Percentiles rank a stretch among this genome's conserved stretches.
These are phyloP conservation scores for Nothobranchius furzeri DNA, from an alignment of 2,113 vertebrate species.

Conservation along the genomic window DNA sequence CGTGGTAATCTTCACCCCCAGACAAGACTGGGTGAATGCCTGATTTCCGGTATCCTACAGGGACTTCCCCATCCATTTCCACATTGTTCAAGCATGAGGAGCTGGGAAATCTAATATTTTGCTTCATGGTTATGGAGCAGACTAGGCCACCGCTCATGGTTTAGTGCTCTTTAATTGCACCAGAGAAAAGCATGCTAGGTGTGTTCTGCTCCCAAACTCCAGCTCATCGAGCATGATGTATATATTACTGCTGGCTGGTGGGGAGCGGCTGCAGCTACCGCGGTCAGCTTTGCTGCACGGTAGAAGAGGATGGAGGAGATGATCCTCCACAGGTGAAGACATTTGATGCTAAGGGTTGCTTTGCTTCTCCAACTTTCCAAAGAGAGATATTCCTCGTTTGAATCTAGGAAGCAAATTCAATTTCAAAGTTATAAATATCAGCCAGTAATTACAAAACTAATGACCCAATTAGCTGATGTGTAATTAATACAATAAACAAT, in stretches of 20 bases:
- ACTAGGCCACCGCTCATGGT: conserved; percentile 56
- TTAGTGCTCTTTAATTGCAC: conserved; percentile 69
- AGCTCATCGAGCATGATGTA: conserved; percentile 63
- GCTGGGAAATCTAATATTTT: conserved; percentile 66
- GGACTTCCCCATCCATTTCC: conserved; percentile 56
- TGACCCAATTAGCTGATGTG: neutral
- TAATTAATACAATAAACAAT: conserved; percentile 18
- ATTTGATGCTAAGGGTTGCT: conserved; percentile 9
- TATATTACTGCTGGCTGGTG: conserved; percentile 63
- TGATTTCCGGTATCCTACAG: conserved; percentile 30
- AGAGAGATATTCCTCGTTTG: neutral
- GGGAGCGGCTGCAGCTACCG: conserved; percentile 42
- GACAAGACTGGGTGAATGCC: conserved; percentile 13
- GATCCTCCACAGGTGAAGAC: conserved; percentile 24
- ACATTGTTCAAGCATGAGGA: conserved; percentile 44
- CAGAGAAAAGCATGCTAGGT: conserved; percentile 66
- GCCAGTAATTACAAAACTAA: too few species aligned
- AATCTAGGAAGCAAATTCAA: neutral
- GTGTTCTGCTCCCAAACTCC: conserved; percentile 56
- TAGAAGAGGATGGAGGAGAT: conserved; percentile 30
- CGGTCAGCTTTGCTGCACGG: conserved; percentile 51
- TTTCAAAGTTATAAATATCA: too few species aligned
- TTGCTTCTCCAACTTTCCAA: neutral
- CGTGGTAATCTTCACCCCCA: neutral
- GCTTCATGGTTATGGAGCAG: conserved; percentile 67